phyloP scores from a whole-genome alignment of 2,888 invertebrate species.

The Platycheirus rosarum region DNA sequence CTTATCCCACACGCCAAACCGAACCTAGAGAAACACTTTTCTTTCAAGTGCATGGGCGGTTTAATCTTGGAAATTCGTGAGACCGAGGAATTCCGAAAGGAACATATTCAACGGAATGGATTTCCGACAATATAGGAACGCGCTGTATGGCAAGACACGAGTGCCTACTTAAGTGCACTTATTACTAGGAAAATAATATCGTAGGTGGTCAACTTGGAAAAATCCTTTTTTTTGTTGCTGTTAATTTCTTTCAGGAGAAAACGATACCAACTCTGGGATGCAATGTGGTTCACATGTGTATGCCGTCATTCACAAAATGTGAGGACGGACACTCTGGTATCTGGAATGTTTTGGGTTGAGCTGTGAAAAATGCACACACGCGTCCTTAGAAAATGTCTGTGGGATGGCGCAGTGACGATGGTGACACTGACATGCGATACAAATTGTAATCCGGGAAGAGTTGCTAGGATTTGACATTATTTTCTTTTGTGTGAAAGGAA shows the following conservation, averaged over 20 bases:
- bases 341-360: conserved; percentile 13
- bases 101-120: conserved; percentile 38
- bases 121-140: conserved; percentile 4
- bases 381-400: conserved; percentile 46
- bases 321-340: not conserved
- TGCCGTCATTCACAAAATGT: not conserved
- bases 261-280: conserved; percentile 11
- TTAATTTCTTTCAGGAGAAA: not conserved
- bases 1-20: not conserved
- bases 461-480: conserved; percentile 31
- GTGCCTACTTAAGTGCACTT: conserved; percentile 21
- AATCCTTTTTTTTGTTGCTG: conserved; percentile 36
- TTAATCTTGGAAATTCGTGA: conserved; percentile 32
- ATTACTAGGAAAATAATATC: conserved; percentile 57
- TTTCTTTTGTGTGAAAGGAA: conserved; percentile 2
- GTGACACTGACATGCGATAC: conserved; percentile 31
- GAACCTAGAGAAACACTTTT: not conserved
- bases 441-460: conserved; percentile 7
- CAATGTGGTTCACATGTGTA: conserved; percentile 58
- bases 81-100: conserved; percentile 43
- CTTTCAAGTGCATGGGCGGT: conserved; percentile 21
- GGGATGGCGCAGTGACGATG: not conserved
- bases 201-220: conserved; percentile 64
- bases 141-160: conserved; percentile 19
- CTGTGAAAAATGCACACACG: conserved; percentile 19